These are phyloP conservation scores for Tupaia chinensis DNA, from an alignment of 2,113 vertebrate genomes.

Conservation along the genomic window DNA sequence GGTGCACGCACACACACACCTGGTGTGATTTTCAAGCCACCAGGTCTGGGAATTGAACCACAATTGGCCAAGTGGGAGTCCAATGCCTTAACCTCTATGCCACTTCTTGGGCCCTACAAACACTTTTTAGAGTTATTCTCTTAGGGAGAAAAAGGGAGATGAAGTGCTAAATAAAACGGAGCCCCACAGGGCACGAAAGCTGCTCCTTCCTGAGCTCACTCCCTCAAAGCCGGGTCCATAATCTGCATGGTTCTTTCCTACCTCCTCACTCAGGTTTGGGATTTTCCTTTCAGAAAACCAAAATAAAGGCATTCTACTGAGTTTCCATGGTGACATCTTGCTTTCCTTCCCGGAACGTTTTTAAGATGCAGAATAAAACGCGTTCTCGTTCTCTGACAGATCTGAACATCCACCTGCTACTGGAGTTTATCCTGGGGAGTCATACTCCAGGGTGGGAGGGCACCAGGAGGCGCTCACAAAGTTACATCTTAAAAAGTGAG, in stretches of 20 bases:
- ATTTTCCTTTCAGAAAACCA: constrained; percentile 57
- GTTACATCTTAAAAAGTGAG: neutral
- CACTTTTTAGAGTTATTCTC: constrained; percentile 50
- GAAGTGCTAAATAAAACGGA: neutral
- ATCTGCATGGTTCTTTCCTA: constrained; percentile 55
- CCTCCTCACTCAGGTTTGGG: constrained; percentile 9
- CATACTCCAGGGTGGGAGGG: no score
- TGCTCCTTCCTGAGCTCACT: constrained; percentile 26
- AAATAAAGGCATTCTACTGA: neutral
- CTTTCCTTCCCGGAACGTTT: constrained; percentile 43
- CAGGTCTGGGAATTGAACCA: no score
- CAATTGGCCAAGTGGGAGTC: no score
- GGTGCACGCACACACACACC: no score
- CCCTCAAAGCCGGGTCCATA: constrained; percentile 43
- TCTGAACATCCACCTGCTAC: neutral
- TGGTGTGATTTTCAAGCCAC: no score
- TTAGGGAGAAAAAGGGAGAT: constrained; percentile 18
- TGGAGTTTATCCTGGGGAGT: no score
- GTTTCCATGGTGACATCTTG: constrained; percentile 60
- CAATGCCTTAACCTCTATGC: no score
- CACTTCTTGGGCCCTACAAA: no score
- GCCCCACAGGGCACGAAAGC: constrained; percentile 1
- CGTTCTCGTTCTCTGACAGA: neutral
- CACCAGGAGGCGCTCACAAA: neutral
- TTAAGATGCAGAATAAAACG: constrained; percentile 43